phyloP scores from a whole-genome alignment of 2,797 vertebrate species.

The Chromobotia macracanthus region DNA sequence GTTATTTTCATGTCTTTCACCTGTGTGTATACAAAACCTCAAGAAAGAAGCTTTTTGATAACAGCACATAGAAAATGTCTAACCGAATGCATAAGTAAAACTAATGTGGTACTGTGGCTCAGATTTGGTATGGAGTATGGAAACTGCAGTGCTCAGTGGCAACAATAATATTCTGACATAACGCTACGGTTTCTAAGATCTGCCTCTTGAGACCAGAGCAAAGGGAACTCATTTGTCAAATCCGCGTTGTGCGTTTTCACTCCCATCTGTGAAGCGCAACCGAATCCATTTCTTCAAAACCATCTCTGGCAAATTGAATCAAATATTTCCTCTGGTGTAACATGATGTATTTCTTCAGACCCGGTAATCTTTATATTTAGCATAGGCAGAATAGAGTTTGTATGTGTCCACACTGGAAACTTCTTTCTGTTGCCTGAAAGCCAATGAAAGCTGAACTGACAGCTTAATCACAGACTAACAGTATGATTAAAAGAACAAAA shows the following conservation, averaged over 20 bases:
- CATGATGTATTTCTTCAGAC: slow-evolving; percentile 50
- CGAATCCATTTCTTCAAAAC: slow-evolving; percentile 48
- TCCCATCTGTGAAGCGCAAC: slow-evolving; percentile 46
- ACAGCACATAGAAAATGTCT: not conserved
- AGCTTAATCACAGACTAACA: slow-evolving; percentile 4
- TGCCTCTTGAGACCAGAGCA: slow-evolving; percentile 24
- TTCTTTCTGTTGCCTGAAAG: slow-evolving; percentile 4
- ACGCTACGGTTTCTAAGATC: slow-evolving; percentile 33
- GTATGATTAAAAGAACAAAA: not conserved
- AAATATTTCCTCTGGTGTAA: slow-evolving; percentile 52
- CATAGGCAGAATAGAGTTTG: slow-evolving; percentile 23
- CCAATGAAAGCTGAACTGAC: not conserved
- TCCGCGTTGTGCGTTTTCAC: slow-evolving; percentile 25
- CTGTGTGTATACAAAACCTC: not conserved
- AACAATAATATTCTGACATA: slow-evolving; percentile 38
- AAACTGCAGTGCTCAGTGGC: slow-evolving; percentile 9
- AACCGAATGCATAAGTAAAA: not conserved
- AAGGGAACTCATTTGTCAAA: slow-evolving; percentile 52
- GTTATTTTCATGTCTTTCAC: not conserved
- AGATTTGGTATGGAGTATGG: not conserved
- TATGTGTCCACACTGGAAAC: not conserved
- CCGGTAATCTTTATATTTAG: slow-evolving; percentile 34
- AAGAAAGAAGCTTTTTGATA: not conserved
- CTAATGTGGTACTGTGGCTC: not conserved
- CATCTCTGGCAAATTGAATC: slow-evolving; percentile 53